These are phyloP conservation scores for Notospermus geniculatus DNA, from an alignment of 1,140 invertebrate genomes.

Conservation along the genomic window DNA sequence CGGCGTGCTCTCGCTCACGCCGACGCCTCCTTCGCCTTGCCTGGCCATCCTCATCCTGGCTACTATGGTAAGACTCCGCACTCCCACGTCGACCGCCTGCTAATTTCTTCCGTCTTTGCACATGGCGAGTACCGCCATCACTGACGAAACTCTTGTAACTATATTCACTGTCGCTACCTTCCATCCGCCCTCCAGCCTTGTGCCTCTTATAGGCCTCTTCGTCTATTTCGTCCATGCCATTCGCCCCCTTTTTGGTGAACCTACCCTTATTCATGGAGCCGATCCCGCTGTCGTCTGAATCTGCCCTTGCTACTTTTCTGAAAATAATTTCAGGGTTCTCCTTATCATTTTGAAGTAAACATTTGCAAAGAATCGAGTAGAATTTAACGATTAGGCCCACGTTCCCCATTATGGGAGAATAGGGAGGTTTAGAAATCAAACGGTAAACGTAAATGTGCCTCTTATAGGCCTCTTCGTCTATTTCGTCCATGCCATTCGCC, in stretches of 20 bases:
- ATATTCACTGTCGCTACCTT: slow-evolving; percentile 48
- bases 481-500: neutral
- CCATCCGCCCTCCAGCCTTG: slow-evolving; percentile 39
- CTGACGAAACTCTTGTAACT: slow-evolving; percentile 48
- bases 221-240: neutral
- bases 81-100: slow-evolving; percentile 49
- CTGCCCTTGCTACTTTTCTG: slow-evolving; percentile 5
- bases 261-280: slow-evolving; percentile 33
- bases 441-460: no score
- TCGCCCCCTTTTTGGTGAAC: slow-evolving; percentile 24
- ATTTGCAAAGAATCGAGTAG: no score
- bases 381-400: no score
- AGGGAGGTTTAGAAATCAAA: no score
- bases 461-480: slow-evolving; percentile 3
- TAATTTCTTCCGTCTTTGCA: slow-evolving; percentile 38
- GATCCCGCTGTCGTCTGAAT: slow-evolving; percentile 38
- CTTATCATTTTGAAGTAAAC: no score
- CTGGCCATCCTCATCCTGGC: slow-evolving; percentile 41
- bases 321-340: no score
- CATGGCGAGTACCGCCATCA: slow-evolving; percentile 49
- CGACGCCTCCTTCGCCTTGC: slow-evolving; percentile 41
- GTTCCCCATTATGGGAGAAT: no score
- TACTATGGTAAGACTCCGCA: slow-evolving; percentile 48
- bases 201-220: slow-evolving; percentile 15
- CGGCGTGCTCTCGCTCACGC: slow-evolving; percentile 36